Evolutionary conservation across 2,888 invertebrate species (phyloP).

Genomic region (Anthoptus insignis): DNA sequence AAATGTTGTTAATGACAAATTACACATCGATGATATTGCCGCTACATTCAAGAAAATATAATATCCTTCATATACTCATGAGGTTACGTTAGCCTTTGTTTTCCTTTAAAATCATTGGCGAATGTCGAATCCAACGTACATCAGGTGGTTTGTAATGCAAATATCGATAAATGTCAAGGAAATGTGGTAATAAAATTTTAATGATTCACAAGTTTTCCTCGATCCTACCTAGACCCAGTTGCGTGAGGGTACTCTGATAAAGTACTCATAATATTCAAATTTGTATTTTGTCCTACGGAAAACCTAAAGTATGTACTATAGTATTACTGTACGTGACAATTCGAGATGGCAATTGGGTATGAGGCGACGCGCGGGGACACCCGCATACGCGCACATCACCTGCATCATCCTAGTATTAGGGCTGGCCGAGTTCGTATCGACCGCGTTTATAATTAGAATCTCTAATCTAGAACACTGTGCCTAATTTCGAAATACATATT

Average conservation of each 20-base stretch:
- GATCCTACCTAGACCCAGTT: constrained; percentile 73
- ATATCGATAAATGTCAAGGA: constrained; percentile 49
- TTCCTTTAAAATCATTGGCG: constrained; percentile 6
- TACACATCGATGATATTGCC: background rate
- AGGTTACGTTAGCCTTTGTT: background rate
- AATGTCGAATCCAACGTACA: constrained; percentile 17
- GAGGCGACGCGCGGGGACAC: no score
- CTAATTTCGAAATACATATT: no score
- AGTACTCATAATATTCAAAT: constrained; percentile 16
- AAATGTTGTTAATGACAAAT: no score
- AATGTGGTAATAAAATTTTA: constrained; percentile 42
- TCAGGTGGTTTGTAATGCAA: constrained; percentile 18
- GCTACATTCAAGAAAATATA: background rate
- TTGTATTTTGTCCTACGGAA: background rate
- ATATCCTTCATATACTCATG: background rate
- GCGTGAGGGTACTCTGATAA: constrained; percentile 57
- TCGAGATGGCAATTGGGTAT: no score
- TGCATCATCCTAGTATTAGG: no score
- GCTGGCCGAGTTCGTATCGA: no score
- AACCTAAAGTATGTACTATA: no score
- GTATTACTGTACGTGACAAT: no score
- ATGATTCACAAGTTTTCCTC: constrained; percentile 64
- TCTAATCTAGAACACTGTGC: no score
- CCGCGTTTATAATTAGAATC: no score
- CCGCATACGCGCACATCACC: no score